A percentile compares a stretch with the other conserved stretches of the same genome.
Evolutionary conservation across 1,140 invertebrate species (phyloP).

Genomic region (Anoplolepis gracilipes): DNA sequence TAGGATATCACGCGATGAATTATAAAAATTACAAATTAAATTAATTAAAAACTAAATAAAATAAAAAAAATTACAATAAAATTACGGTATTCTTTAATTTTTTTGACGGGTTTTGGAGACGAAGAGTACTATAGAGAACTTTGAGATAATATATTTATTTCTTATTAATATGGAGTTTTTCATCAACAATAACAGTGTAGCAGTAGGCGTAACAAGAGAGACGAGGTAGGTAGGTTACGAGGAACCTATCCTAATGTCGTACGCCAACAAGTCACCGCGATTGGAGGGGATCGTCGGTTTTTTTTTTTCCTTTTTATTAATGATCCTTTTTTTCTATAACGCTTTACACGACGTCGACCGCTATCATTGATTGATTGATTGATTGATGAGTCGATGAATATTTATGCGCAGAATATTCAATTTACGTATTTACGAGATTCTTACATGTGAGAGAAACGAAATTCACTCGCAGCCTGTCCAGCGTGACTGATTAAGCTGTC

Average conservation of each 20-base stretch:
- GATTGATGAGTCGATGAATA: too few relatives aligned
- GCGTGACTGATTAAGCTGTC: slow-evolving; percentile 33
- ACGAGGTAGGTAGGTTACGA: slow-evolving; percentile 85
- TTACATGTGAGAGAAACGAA: too few relatives aligned
- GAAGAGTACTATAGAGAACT: neutral
- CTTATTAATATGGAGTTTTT: slow-evolving; percentile 85
- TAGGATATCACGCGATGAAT: neutral
- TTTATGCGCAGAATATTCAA: too few relatives aligned
- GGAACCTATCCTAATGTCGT: slow-evolving; percentile 83
- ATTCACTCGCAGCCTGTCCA: too few relatives aligned
- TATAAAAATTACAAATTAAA: too few relatives aligned
- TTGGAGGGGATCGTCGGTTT: slow-evolving; percentile 72
- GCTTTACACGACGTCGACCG: neutral
- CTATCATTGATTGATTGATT: neutral
- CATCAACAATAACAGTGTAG: slow-evolving; percentile 86
- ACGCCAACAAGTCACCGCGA: slow-evolving; percentile 84
- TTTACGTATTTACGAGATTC: too few relatives aligned
- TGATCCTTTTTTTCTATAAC: neutral
- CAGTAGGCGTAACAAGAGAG: slow-evolving; percentile 86
- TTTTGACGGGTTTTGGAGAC: neutral
- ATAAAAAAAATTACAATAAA: too few relatives aligned
- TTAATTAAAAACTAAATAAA: too few relatives aligned
- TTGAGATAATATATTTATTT: slow-evolving; percentile 86
- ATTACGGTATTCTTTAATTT: slow-evolving; percentile 1
- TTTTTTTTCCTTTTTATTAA: slow-evolving; percentile 30